Evolutionary conservation across 92 coral and sea anemone genomes (phyloP).

Genomic region (Galaxea fascicularis): DNA sequence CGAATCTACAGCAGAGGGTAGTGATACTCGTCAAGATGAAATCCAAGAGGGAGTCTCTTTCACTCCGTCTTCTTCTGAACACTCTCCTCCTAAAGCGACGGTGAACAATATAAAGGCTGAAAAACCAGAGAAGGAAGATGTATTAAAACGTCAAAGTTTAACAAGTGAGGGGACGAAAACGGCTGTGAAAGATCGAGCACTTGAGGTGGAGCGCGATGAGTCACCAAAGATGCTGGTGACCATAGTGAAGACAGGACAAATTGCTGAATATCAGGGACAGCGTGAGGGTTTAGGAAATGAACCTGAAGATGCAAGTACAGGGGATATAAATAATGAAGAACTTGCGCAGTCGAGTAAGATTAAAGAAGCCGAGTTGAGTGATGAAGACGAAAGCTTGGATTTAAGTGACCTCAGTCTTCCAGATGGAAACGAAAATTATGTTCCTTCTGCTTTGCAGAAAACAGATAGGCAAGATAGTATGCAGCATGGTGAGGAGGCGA

Average conservation of each 20-base stretch:
- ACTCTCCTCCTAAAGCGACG: not conserved
- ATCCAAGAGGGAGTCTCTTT: not conserved
- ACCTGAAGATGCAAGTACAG: not conserved
- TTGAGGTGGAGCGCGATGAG: not conserved
- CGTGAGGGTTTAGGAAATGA: not conserved
- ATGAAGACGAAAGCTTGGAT: constrained; percentile 47
- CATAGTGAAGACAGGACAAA: not conserved
- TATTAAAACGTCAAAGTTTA: not conserved
- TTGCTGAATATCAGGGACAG: not conserved
- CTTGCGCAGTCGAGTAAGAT: not conserved
- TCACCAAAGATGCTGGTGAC: not conserved
- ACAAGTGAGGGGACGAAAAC: not conserved
- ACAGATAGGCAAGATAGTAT: not conserved
- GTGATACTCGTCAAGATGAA: not conserved
- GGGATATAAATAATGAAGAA: not conserved
- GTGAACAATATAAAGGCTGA: not conserved
- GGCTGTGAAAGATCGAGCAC: not conserved
- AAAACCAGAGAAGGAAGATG: constrained; percentile 1
- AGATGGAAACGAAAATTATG: constrained; percentile 25
- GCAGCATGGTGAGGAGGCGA: not conserved
- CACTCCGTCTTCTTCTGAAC: not conserved
- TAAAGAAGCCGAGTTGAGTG: constrained; percentile 13
- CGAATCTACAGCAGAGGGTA: constrained; percentile 1
- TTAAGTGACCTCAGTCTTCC: constrained; percentile 53
- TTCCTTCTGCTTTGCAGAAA: constrained; percentile 6